phyloP scores from a whole-genome alignment of 2,888 invertebrate species.

The Agrochola macilenta region DNA sequence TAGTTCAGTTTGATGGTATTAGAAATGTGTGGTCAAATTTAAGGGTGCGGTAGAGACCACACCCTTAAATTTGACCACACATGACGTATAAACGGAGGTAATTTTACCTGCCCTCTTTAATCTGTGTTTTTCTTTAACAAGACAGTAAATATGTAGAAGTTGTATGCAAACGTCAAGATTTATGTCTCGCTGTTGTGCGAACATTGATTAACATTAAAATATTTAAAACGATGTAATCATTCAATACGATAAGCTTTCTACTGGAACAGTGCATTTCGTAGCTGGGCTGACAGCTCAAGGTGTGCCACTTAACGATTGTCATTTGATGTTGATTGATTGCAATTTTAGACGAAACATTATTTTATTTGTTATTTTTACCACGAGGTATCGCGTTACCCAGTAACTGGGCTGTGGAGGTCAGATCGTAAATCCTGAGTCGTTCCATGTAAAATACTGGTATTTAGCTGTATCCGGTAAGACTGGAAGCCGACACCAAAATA shows the following conservation, averaged over 20 bases:
- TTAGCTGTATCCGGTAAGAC: too few species aligned
- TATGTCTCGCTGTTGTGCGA: constrained; percentile 9
- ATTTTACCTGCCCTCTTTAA: background rate
- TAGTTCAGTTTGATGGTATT: too few species aligned
- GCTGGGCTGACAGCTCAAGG: background rate
- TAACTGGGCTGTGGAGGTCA: background rate
- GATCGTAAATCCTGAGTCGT: too few species aligned
- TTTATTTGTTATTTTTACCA: background rate
- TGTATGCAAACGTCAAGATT: constrained; percentile 10
- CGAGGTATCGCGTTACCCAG: background rate
- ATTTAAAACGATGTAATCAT: constrained; percentile 37
- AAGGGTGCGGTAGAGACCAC: too few species aligned
- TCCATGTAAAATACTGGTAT: background rate
- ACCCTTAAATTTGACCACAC: background rate
- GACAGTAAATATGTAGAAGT: background rate
- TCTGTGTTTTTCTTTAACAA: background rate
- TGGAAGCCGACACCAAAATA: background rate
- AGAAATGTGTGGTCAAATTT: too few species aligned
- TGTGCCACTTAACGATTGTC: background rate
- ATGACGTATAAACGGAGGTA: background rate
- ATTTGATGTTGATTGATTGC: background rate
- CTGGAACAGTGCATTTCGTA: background rate
- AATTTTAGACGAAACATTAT: background rate
- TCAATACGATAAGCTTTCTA: constrained; percentile 36
- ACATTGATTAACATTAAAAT: constrained; percentile 30